Evolutionary conservation across 2,113 vertebrate species (phyloP).

Genomic region (Sturnira hondurensis): DNA sequence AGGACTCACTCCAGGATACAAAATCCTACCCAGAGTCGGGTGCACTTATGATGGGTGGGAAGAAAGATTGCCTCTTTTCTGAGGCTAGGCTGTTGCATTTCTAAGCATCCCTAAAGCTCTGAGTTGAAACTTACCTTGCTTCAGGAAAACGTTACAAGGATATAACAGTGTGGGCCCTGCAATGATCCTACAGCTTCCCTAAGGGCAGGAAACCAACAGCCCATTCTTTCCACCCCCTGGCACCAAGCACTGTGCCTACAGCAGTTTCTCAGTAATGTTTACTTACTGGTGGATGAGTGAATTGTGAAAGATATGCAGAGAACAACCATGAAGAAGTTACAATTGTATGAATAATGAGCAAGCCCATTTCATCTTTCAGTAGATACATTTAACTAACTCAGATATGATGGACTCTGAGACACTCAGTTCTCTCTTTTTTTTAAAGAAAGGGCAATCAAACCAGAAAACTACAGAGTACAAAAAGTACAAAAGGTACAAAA

Average conservation of each 20-base stretch:
- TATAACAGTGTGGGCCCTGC: neutral
- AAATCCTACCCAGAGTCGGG: neutral
- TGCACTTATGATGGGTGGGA: neutral
- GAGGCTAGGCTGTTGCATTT: neutral
- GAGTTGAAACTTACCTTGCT: neutral
- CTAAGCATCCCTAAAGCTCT: neutral
- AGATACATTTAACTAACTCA: neutral
- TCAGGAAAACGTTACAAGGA: neutral
- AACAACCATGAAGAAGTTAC: neutral
- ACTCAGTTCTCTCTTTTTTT: neutral
- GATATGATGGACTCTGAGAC: neutral
- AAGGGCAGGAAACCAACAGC: neutral
- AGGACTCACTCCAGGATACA: conserved; percentile 1
- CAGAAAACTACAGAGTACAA: neutral
- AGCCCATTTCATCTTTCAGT: conserved; percentile 6
- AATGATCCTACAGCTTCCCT: neutral
- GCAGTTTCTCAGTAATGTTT: neutral
- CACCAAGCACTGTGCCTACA: neutral
- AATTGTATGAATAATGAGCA: conserved; percentile 7
- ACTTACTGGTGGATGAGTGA: neutral
- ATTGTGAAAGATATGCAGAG: neutral
- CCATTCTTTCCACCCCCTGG: neutral
- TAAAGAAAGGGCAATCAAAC: neutral
- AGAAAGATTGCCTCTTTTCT: conserved; percentile 10
- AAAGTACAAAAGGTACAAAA: neutral